Conservation (phyloP, 2,888 invertebrate species). For the Antitype chi region DNA sequence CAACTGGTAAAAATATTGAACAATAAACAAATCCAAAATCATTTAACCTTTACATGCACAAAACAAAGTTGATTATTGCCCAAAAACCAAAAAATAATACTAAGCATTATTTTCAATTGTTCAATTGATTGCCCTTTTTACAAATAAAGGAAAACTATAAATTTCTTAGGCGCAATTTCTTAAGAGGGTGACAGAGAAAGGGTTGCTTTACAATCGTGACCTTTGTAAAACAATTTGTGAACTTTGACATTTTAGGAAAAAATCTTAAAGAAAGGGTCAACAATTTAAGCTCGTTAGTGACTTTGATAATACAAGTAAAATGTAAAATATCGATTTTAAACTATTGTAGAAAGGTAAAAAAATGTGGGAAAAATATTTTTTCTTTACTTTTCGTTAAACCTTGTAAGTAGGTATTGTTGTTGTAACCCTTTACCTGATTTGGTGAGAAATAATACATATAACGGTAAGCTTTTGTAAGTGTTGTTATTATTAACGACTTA, state of each 20-base stretch:
- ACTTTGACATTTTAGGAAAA: conserved; percentile 60
- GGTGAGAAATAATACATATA: conserved; percentile 25
- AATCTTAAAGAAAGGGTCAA: conserved; percentile 41
- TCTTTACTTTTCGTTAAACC: neutral
- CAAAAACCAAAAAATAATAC: neutral
- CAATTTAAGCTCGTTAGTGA: conserved; percentile 48
- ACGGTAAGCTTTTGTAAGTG: neutral
- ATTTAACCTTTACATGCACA: conserved; percentile 11
- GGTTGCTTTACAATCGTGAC: conserved; percentile 35
- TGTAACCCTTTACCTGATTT: neutral
- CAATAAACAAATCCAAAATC: neutral
- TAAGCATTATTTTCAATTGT: too few species aligned
- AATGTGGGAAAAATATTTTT: conserved; percentile 11
- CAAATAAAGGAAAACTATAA: neutral
- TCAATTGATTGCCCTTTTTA: neutral
- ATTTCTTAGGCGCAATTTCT: neutral
- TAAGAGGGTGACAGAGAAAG: conserved; percentile 10
- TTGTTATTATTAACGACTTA: too few species aligned
- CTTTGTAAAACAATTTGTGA: conserved; percentile 46
- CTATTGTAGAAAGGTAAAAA: neutral
- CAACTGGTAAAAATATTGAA: conserved; percentile 8
- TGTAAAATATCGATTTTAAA: neutral
- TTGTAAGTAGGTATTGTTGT: neutral
- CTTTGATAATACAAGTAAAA: conserved; percentile 17
- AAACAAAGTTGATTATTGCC: conserved; percentile 14